phyloP scores from a whole-genome alignment of 1,140 invertebrate genomes.

The Nasonia vitripennis region DNA sequence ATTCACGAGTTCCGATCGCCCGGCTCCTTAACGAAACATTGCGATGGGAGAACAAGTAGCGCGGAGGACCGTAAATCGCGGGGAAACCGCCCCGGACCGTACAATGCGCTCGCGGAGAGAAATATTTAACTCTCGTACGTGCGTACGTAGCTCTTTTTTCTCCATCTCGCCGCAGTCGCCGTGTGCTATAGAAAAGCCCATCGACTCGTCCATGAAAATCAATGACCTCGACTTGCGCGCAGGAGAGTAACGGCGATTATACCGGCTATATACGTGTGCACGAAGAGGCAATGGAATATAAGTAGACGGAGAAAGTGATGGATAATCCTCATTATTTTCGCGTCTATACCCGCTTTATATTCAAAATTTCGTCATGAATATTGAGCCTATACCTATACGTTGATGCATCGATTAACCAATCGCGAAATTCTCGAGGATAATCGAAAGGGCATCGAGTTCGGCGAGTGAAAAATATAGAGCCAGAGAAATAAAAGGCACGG shows the following conservation, averaged over 20 bases:
- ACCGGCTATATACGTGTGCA: background rate
- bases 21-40: background rate
- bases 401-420: background rate
- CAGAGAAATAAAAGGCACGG: no score
- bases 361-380: background rate
- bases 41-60: background rate
- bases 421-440: no score
- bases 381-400: background rate
- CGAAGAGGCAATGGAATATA: conserved; percentile 14
- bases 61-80: background rate
- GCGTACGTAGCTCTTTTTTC: background rate
- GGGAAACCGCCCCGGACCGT: background rate
- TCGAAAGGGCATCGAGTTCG: no score
- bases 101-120: background rate
- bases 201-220: conserved; percentile 44
- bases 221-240: background rate
- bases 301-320: conserved; percentile 6
- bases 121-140: conserved; percentile 4
- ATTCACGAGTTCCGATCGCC: no score
- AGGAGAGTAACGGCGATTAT: conserved; percentile 1
- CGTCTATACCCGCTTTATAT: background rate
- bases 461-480: no score
- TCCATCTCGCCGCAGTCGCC: background rate
- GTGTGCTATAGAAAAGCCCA: conserved; percentile 13
- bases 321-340: conserved; percentile 48